Conservation (phyloP, 2,888 invertebrate genomes). For the Onthophagus sagittarius region DNA sequence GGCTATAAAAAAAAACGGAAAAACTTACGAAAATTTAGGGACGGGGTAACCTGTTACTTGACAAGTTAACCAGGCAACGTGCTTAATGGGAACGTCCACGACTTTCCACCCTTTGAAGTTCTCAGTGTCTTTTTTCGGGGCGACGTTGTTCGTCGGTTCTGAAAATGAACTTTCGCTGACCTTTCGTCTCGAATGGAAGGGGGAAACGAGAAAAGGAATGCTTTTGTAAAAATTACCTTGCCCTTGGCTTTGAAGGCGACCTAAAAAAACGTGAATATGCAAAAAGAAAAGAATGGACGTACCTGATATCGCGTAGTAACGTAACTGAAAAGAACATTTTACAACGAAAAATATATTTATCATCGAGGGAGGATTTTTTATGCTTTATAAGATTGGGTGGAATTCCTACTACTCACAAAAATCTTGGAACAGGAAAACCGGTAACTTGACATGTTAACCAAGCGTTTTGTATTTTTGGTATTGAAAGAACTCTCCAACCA, state of each 20-base stretch:
- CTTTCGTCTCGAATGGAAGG: background rate
- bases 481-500: conserved; percentile 59
- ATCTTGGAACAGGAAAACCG: conserved; percentile 54
- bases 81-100: conserved; percentile 51
- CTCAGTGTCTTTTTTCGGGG: conserved; percentile 58
- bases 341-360: no score
- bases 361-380: no score
- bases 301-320: background rate
- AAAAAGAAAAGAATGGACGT: background rate
- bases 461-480: conserved; percentile 52
- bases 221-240: background rate
- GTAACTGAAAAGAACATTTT: background rate
- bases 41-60: conserved; percentile 67
- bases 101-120: conserved; percentile 57
- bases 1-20: conserved; percentile 12
- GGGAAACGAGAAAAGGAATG: background rate
- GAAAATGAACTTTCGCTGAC: conserved; percentile 25
- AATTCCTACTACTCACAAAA: conserved; percentile 45
- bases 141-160: conserved; percentile 62
- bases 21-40: conserved; percentile 66
- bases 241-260: background rate
- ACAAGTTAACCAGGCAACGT: conserved; percentile 62
- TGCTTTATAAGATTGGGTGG: background rate
- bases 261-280: background rate
- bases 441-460: conserved; percentile 63